Evolutionary conservation across 2,888 invertebrate species (phyloP), one percentile per base, ranked within the genome.

Genomic region (Dryococelus australis): DNA sequence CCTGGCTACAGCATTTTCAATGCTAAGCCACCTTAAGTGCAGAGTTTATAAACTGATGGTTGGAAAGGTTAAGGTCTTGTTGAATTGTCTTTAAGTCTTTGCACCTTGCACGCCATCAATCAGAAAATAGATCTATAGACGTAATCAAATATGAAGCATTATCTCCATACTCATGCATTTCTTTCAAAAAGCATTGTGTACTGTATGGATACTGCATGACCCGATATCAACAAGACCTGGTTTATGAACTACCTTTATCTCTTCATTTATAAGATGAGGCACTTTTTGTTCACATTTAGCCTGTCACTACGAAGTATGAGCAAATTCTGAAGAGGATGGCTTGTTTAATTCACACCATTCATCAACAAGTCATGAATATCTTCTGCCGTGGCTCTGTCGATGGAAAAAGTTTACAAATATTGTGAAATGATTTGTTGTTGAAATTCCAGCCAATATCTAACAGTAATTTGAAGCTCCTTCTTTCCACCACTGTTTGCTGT

Each of bases 391-490:
- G 65, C 65, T 65, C n/a, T 65, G 1, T 24, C 0, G 16, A 65
- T 65, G n/a, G 24, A 65, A 65, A 65, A 65, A n/a, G 65, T 65
- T 65, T 65, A 8, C 65, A 65, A 65, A 65, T 65, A 24, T 65
- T 65, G 65, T 65, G 65, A 65, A 65, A 16, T 9, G 16, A 65
- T 65, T 24, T 24, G 65, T 24, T 65, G 65, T n/a, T 65, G 20
- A 65, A 24, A 65, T 65, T 24, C n/a, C 65, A 1, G 24, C 65
- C 65, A 65, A 65, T 65, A 65, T 65, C 8, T 1, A 65, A 65
- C 65, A 65, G 65, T 65, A 24, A 65, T n/a, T 65, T 65, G 65
- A n/a, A 65, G 65, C 65, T 65, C 65, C 65, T 65, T 65, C 65
- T 65, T 65, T 5, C 65, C 65, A 65, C n/a, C 65, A 65, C 65